Conservation (phyloP, 2,113 vertebrate species). For the Lagenorhynchus albirostris region DNA sequence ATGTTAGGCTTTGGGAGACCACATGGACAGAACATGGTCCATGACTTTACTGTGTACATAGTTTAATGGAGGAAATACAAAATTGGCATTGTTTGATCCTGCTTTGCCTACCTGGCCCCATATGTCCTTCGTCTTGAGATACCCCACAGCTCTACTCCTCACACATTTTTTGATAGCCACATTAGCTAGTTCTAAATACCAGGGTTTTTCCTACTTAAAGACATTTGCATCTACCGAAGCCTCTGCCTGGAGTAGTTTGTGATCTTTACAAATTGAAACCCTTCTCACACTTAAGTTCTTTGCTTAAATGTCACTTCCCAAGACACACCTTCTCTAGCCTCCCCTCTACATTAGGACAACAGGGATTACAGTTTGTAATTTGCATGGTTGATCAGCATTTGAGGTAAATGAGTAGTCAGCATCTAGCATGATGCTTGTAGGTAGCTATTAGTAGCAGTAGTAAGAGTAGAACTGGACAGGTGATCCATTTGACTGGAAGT, state of each 20-base stretch:
- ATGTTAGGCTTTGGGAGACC: not conserved
- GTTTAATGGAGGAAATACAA: not conserved
- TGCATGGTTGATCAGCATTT: not conserved
- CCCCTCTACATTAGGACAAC: not conserved
- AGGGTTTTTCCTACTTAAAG: not conserved
- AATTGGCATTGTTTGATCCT: not conserved
- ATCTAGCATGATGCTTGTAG: not conserved
- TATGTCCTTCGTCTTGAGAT: not conserved
- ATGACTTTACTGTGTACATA: too few species aligned
- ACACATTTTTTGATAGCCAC: not conserved
- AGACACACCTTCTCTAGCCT: not conserved
- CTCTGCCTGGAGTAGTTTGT: not conserved
- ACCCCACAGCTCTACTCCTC: accelerated
- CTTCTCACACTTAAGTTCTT: not conserved
- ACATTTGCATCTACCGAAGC: not conserved
- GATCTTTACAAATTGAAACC: not conserved
- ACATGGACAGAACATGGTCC: not conserved
- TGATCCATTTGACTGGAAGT: not conserved
- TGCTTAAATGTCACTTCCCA: not conserved
- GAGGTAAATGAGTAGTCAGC: not conserved
- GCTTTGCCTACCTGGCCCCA: accelerated
- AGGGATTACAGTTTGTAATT: not conserved
- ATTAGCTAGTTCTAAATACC: not conserved
- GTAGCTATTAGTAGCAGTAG: not conserved
- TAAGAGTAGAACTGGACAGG: not conserved